Conservation (phyloP, 1,140 invertebrate genomes). For the Heliothis subflexa region DNA sequence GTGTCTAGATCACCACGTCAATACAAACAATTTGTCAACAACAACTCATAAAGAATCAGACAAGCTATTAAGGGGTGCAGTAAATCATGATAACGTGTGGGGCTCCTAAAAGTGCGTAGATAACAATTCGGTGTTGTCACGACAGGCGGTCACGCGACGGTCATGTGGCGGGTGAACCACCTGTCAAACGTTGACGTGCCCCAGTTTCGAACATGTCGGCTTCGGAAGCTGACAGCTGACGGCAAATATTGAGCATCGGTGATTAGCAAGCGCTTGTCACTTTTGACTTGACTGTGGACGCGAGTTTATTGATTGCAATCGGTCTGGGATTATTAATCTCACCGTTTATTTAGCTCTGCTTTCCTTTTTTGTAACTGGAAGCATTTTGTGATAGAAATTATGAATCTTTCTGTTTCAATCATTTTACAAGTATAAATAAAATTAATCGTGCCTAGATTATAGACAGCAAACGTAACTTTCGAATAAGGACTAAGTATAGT, state of each 20-base stretch:
- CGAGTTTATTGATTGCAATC: background rate
- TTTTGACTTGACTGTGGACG: slow-evolving; percentile 5
- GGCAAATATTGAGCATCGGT: slow-evolving; percentile 33
- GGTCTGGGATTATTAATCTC: background rate
- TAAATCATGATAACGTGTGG: slow-evolving; percentile 58
- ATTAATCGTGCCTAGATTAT: too few relatives aligned
- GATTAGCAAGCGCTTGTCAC: slow-evolving; percentile 15
- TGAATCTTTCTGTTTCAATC: too few relatives aligned
- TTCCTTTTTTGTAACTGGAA: too few relatives aligned
- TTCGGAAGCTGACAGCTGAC: slow-evolving; percentile 35
- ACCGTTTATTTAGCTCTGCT: background rate
- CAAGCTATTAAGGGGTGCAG: slow-evolving; percentile 34
- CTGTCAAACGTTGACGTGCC: slow-evolving; percentile 13
- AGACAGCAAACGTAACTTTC: background rate
- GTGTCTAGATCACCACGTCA: background rate
- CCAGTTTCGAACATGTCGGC: slow-evolving; percentile 14
- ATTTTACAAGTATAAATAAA: too few relatives aligned
- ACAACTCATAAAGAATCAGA: slow-evolving; percentile 38
- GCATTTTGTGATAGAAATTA: too few relatives aligned
- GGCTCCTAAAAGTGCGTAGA: slow-evolving; percentile 60
- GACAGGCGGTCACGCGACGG: slow-evolving; percentile 48
- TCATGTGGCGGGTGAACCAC: slow-evolving; percentile 24
- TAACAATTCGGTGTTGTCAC: slow-evolving; percentile 61
- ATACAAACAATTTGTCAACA: slow-evolving; percentile 18
- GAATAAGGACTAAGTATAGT: background rate